phyloP scores from a whole-genome alignment of 2,797 vertebrate species.

The Pangasius larnaudii region DNA sequence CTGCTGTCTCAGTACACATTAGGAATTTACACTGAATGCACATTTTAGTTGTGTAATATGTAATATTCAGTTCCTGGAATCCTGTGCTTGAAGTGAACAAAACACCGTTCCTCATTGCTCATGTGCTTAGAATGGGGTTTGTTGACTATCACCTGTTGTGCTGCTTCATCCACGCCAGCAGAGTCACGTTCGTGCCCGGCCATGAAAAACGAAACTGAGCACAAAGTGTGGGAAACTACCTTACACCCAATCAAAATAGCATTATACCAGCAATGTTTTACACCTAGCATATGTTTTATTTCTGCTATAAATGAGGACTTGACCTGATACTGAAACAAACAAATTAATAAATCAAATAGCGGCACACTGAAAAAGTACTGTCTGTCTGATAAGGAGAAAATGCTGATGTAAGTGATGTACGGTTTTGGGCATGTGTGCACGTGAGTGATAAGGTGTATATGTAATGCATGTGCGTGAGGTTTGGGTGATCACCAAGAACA shows the following conservation, averaged over 20 bases:
- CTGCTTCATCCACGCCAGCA: neutral
- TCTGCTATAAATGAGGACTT: neutral
- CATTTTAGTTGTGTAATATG: too few species aligned
- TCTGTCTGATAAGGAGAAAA: conserved; percentile 9
- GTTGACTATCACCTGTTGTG: neutral
- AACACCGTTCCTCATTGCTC: neutral
- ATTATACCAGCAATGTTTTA: neutral
- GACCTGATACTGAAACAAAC: neutral
- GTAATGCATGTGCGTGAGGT: neutral
- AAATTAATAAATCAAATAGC: neutral
- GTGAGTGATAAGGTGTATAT: neutral
- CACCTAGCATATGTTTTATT: neutral
- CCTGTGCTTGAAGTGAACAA: neutral
- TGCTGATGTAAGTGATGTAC: neutral
- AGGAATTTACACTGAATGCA: too few species aligned
- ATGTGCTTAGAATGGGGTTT: neutral
- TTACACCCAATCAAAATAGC: neutral
- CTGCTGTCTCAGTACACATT: too few species aligned
- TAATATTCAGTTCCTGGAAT: neutral
- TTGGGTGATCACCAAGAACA: neutral
- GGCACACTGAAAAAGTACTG: neutral
- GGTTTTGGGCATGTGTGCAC: neutral
- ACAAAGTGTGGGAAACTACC: too few species aligned
- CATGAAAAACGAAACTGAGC: neutral
- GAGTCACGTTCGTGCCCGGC: neutral